Evolutionary conservation across 2,888 invertebrate species (phyloP).

Genomic region (Xiphydria camelus): DNA sequence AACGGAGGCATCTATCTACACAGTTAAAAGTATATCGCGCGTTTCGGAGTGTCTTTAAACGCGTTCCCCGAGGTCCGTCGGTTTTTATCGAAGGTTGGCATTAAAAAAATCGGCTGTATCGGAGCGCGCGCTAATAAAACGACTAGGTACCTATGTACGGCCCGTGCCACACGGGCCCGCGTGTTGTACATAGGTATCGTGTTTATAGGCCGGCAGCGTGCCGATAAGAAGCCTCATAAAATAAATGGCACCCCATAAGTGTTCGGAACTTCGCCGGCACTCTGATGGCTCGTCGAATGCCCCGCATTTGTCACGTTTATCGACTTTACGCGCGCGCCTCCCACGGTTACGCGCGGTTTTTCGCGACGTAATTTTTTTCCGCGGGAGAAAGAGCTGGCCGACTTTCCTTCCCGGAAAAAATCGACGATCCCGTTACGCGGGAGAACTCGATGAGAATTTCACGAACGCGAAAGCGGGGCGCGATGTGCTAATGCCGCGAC

Average conservation of each 20-base stretch:
- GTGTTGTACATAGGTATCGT: conserved; percentile 17
- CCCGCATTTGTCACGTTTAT: conserved; percentile 47
- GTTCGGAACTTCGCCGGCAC: conserved; percentile 20
- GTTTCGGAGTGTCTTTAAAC: too few relatives aligned
- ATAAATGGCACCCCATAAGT: conserved; percentile 42
- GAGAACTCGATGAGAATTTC: not conserved
- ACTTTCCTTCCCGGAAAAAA: not conserved
- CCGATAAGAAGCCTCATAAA: conserved; percentile 51
- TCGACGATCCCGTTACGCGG: too few relatives aligned
- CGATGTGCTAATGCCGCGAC: not conserved
- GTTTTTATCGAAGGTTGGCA: too few relatives aligned
- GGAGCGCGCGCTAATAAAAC: too few relatives aligned
- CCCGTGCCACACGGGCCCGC: not conserved
- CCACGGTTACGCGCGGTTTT: too few relatives aligned
- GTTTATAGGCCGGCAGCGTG: conserved; percentile 50
- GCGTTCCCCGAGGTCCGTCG: too few relatives aligned
- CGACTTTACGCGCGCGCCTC: conserved; percentile 28
- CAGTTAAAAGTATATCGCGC: too few relatives aligned
- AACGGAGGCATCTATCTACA: too few relatives aligned
- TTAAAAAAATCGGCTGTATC: too few relatives aligned
- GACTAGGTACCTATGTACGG: not conserved
- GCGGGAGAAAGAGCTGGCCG: not conserved
- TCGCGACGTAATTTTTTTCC: not conserved
- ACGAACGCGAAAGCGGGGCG: not conserved
- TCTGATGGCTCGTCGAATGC: conserved; percentile 4